Evolutionary conservation across 2,797 vertebrate genomes (phyloP).

Genomic region (Phataginus tricuspis): DNA sequence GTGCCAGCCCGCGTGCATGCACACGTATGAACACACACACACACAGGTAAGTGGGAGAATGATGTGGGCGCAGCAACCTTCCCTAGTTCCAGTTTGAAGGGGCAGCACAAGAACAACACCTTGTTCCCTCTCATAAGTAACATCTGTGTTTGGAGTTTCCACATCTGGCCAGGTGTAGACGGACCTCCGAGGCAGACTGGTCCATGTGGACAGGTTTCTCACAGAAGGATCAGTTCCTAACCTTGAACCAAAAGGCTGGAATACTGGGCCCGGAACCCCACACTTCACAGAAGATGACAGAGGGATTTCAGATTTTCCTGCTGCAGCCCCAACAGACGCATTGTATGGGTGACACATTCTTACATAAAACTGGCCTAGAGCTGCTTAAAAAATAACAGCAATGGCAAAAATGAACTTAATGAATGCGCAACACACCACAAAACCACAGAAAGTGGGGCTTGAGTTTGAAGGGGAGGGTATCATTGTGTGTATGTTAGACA

Average conservation of each 20-base stretch:
- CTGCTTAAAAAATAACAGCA: slow-evolving; percentile 39
- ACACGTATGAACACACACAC: too few relatives aligned
- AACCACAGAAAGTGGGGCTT: slow-evolving; percentile 4
- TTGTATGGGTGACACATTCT: background rate
- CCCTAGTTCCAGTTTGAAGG: background rate
- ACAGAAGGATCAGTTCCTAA: background rate
- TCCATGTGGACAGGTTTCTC: background rate
- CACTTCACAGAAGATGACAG: background rate
- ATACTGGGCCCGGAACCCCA: background rate
- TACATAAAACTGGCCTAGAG: background rate
- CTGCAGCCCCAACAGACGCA: background rate
- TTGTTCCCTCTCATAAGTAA: background rate
- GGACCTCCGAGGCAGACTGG: background rate
- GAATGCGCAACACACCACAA: background rate
- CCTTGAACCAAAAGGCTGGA: background rate
- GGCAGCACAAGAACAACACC: background rate
- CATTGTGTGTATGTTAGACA: slow-evolving; percentile 38
- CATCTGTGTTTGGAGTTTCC: background rate
- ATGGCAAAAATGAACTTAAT: slow-evolving; percentile 15
- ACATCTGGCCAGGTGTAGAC: background rate
- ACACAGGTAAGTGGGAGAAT: too few relatives aligned
- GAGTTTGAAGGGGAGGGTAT: slow-evolving; percentile 4
- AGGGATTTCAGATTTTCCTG: background rate
- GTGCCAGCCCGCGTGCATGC: background rate
- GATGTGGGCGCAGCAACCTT: background rate